Evolutionary conservation across 1,140 invertebrate species (phyloP).

Genomic region (Akabosia matsudoensis): DNA sequence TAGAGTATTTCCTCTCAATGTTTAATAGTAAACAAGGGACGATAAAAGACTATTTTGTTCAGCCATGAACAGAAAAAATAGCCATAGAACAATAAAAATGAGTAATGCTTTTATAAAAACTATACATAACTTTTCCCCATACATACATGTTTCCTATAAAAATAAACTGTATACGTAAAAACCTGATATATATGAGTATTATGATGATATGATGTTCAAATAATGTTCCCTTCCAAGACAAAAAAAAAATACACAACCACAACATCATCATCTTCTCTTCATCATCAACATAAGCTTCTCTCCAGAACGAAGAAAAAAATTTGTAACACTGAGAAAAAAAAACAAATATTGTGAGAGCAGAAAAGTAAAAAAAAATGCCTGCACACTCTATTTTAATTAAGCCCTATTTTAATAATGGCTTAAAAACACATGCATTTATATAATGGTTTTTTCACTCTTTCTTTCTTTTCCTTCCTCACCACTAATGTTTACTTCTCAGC

Average conservation of each 20-base stretch:
- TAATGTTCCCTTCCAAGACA: conserved; percentile 9
- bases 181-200: background rate
- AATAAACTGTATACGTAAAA: background rate
- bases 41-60: background rate
- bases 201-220: conserved; percentile 23
- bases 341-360: conserved; percentile 14
- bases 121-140: background rate
- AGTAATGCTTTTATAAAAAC: background rate
- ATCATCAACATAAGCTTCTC: conserved; percentile 4
- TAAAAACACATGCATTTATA: conserved; percentile 23
- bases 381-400: conserved; percentile 24
- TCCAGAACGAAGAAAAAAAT: background rate
- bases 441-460: conserved; percentile 21
- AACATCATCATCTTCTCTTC: conserved; percentile 15
- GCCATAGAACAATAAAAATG: background rate
- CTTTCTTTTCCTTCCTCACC: background rate
- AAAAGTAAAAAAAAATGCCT: background rate
- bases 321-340: background rate
- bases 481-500: background rate
- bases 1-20: background rate
- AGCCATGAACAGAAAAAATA: background rate
- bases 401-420: conserved; percentile 25
- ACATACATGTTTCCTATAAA: too few species aligned
- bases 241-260: conserved; percentile 24
- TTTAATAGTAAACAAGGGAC: background rate